Evolutionary conservation across 2,888 invertebrate species (phyloP), one percentile per base, ranked within the genome.

Genomic region (Drosophila formosana): DNA sequence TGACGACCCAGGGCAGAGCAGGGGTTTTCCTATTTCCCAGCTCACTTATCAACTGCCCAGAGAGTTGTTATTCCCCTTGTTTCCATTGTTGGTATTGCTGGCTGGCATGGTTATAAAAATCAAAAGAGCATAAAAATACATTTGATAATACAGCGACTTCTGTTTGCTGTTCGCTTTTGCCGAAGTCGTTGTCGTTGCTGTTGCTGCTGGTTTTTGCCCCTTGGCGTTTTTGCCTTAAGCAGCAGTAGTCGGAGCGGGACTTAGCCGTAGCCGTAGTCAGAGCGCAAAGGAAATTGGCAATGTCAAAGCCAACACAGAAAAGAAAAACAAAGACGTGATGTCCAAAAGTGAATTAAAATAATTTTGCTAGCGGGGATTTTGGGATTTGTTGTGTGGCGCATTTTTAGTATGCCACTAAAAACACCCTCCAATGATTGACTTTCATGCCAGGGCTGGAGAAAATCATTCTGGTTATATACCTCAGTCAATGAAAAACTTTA

Each of bases 121-220:
- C 88, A 85, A 85, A 85, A 85, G 85, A 85, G 85, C 85, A 85
- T 85, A 85, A 85, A 85, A 85, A 85, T 85, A 85, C 85, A 88
- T 88, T 88, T 88, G 85, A 85, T 88, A 85, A 88, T 74, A 88
- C 70, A 72, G 86, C 74, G 60, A 76, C 66, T 75, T 73, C 72
- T 66, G 69, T 75, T 73, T 73, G 72, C 64, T 79, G 78, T 80
- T 78, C 69, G 80, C 66, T 66, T 56, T 77, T 65, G 60, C 39
- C 65, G 18, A 18, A 18, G 37, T 47, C 6, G 4, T 6, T 6
- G 30, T 6, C 30, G 30, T 58, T 69, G 62, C 65, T 60, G 25
- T 75, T 80, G 39, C 18, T 7, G 7, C 18, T 41, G 18, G 39
- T 63, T 65, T 23, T 75, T 83, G 84, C 75, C 74, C 82, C 67